These are phyloP conservation scores for Petrocephalus sullivani DNA, from an alignment of 2,797 vertebrate species.

Conservation along the genomic window DNA sequence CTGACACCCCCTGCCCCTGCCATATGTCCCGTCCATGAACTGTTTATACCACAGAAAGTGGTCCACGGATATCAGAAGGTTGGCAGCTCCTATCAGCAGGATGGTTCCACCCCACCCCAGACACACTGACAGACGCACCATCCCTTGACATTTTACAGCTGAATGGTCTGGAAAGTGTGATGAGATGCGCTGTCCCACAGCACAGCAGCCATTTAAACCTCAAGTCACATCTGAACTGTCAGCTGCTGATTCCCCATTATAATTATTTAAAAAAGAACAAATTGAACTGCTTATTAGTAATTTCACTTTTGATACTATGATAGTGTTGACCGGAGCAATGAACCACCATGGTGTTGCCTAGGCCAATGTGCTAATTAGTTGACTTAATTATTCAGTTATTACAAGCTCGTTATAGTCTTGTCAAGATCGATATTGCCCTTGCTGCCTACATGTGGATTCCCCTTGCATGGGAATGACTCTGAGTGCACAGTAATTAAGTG, in stretches of 20 bases:
- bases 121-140: neutral
- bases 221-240: neutral
- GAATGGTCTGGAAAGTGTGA: neutral
- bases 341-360: neutral
- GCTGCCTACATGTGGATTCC: neutral
- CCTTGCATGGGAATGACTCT: neutral
- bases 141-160: neutral
- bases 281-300: neutral
- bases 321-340: neutral
- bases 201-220: neutral
- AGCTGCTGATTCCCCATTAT: neutral
- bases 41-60: neutral
- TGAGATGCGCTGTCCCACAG: neutral
- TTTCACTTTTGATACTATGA: neutral
- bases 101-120: neutral
- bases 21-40: neutral
- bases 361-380: neutral
- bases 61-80: neutral
- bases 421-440: neutral
- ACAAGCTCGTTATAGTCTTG: neutral
- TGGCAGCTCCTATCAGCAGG: neutral
- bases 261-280: neutral
- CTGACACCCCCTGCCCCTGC: neutral
- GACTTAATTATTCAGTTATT: neutral
- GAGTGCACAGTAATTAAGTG: neutral